Conservation (phyloP, 2,797 vertebrate species). For the Nyctalus aviator region DNA sequence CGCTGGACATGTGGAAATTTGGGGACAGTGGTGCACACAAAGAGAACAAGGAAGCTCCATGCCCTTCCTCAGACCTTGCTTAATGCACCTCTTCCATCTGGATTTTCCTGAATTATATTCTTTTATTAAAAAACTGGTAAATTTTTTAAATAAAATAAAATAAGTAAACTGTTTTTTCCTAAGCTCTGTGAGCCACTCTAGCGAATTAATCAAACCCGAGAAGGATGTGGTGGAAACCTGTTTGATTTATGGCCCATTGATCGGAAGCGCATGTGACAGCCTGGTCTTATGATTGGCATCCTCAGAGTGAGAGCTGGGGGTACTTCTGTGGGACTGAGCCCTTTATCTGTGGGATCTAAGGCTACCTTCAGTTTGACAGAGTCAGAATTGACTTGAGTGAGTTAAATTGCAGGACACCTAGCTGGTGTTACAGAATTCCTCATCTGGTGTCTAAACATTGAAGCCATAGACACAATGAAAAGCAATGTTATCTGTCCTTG, state of each 20-base stretch:
- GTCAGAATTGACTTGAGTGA: neutral
- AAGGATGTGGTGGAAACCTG: neutral
- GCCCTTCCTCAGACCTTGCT: neutral
- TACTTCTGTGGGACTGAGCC: neutral
- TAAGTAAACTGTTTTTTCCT: neutral
- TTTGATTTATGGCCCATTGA: neutral
- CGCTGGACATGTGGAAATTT: neutral
- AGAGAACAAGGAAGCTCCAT: neutral
- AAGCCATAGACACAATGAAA: conserved; percentile 12
- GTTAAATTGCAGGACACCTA: neutral
- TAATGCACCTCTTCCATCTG: neutral
- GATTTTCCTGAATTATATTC: neutral
- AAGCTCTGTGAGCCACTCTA: neutral
- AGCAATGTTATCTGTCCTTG: neutral
- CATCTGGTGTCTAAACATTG: neutral
- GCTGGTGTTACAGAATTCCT: neutral
- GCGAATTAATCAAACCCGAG: neutral
- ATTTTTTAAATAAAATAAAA: neutral
- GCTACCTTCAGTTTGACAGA: neutral
- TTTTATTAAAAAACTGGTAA: neutral
- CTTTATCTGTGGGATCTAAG: neutral
- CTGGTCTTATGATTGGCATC: neutral
- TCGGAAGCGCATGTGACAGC: neutral
- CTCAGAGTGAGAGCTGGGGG: neutral
- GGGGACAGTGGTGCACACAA: too few relatives aligned